phyloP scores from a whole-genome alignment of 2,797 vertebrate species.

The Cryptoprocta ferox region DNA sequence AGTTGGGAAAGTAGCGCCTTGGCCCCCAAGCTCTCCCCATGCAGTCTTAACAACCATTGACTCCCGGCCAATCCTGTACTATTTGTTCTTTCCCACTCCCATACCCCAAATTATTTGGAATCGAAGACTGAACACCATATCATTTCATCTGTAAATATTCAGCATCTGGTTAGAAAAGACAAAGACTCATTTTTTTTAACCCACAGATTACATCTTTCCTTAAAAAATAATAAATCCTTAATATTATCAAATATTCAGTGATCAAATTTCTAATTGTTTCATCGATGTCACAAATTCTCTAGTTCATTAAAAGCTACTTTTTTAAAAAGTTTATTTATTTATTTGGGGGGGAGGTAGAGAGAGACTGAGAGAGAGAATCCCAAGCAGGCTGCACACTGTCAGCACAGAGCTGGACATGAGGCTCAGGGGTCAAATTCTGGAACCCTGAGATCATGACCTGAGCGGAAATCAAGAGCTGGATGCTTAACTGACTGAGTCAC shows the following conservation, averaged over 20 bases:
- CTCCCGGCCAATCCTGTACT: not conserved
- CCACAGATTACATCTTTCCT: not conserved
- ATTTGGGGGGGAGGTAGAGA: too few species aligned
- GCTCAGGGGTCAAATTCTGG: too few species aligned
- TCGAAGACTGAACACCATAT: not conserved
- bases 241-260: not conserved
- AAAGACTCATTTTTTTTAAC: not conserved
- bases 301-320: not conserved
- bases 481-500: too few species aligned
- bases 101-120: not conserved
- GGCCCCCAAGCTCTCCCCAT: not conserved
- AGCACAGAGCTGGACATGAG: too few species aligned
- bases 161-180: not conserved
- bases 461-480: too few species aligned
- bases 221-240: not conserved
- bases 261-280: not conserved
- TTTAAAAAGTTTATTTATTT: too few species aligned
- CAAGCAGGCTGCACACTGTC: too few species aligned
- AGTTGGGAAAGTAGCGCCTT: not conserved
- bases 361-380: too few species aligned
- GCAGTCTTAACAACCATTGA: not conserved
- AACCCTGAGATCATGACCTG: too few species aligned
- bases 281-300: not conserved
- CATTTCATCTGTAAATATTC: not conserved
- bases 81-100: not conserved